A percentile compares a stretch with the other conserved stretches of the same genome.
phyloP scores from a whole-genome alignment of 2,888 invertebrate genomes.

The Dastarcus helophoroides region DNA sequence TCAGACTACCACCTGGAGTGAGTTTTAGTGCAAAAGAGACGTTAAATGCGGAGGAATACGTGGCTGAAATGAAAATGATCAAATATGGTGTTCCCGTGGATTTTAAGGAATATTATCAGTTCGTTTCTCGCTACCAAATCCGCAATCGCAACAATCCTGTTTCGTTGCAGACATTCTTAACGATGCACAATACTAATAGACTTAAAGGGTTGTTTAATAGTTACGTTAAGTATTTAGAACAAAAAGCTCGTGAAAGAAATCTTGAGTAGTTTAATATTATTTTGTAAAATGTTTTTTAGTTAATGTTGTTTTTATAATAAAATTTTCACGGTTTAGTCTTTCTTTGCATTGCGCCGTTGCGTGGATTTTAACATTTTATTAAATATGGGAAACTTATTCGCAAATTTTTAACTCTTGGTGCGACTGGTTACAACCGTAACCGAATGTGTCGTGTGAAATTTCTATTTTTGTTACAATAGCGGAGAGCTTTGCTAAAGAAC shows the following conservation, averaged over 20 bases:
- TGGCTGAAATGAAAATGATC: slow-evolving; percentile 1
- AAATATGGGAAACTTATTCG: too few species aligned
- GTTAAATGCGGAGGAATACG: slow-evolving; percentile 1
- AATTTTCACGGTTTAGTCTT: too few species aligned
- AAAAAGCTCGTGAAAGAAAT: background rate
- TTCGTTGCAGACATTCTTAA: slow-evolving; percentile 1
- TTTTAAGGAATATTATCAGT: background rate
- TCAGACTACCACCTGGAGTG: background rate
- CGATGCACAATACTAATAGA: slow-evolving; percentile 1
- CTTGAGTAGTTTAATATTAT: too few species aligned
- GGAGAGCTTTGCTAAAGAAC: too few species aligned
- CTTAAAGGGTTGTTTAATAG: background rate
- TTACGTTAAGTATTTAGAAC: background rate
- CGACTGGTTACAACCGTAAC: too few species aligned
- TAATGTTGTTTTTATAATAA: too few species aligned
- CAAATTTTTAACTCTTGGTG: too few species aligned
- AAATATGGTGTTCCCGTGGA: background rate
- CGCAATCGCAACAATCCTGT: slow-evolving; percentile 1
- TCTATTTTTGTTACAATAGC: too few species aligned
- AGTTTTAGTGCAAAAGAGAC: background rate
- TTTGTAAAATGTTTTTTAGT: too few species aligned
- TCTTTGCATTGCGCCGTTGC: too few species aligned
- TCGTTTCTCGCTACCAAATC: background rate
- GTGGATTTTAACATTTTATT: too few species aligned
- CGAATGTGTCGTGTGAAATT: too few species aligned